These are phyloP conservation scores for Furnarius figulus DNA, from an alignment of 2,113 vertebrate genomes.

Conservation along the genomic window DNA sequence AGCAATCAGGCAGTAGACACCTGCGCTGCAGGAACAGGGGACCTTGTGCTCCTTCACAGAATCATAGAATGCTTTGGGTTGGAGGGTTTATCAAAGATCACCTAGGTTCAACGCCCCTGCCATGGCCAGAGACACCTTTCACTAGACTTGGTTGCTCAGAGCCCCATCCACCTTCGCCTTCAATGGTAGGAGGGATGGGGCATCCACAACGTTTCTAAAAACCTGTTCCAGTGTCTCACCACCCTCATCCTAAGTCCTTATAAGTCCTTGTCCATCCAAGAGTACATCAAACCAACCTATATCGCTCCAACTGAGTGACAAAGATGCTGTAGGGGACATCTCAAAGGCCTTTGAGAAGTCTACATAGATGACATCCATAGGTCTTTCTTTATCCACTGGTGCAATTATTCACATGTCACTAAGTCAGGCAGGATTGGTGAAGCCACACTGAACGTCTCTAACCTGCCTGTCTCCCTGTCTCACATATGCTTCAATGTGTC, in stretches of 20 bases:
- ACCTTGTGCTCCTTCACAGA: rapidly evolving
- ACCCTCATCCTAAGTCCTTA: rapidly evolving
- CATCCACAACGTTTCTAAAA: not conserved
- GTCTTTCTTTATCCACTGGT: not conserved
- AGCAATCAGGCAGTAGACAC: not conserved
- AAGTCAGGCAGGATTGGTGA: not conserved
- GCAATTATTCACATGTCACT: not conserved
- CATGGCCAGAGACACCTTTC: not conserved
- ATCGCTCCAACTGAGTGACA: not conserved
- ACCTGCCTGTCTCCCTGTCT: not conserved
- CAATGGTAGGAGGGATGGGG: not conserved
- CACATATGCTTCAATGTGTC: not conserved
- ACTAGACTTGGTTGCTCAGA: not conserved
- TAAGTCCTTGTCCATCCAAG: not conserved
- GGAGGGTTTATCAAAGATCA: not conserved
- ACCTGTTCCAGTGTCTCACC: not conserved
- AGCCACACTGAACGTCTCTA: not conserved
- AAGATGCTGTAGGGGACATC: not conserved
- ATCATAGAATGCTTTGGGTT: not conserved
- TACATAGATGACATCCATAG: not conserved
- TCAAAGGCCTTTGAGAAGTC: not conserved
- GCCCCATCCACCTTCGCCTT: not conserved
- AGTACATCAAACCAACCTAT: not conserved
- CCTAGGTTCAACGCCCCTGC: rapidly evolving
- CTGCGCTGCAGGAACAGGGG: not conserved